A percentile compares a stretch with the other conserved stretches of the same genome.
phyloP scores from a whole-genome alignment of 2,888 invertebrate genomes.

The Leucophora obtusa region DNA sequence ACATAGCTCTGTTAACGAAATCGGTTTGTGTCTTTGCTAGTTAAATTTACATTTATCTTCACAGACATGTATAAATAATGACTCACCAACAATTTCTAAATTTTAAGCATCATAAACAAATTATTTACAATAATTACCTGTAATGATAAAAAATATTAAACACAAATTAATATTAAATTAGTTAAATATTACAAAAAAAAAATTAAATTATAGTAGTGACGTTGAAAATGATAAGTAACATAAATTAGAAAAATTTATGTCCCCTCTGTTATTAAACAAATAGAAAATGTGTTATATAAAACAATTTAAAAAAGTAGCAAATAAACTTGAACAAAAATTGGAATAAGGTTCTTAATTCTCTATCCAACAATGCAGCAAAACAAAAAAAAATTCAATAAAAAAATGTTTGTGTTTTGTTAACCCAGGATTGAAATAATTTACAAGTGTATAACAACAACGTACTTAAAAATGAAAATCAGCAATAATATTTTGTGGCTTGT shows the following conservation, averaged over 20 bases:
- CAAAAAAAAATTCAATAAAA: neutral
- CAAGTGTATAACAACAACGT: constrained; percentile 27
- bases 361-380: neutral
- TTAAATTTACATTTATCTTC: no score
- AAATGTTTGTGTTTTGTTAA: constrained; percentile 31
- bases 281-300: constrained; percentile 19
- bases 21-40: no score
- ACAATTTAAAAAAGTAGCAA: constrained; percentile 19
- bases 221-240: constrained; percentile 48
- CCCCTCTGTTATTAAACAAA: neutral
- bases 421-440: constrained; percentile 55
- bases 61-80: no score
- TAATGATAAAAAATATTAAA: constrained; percentile 22
- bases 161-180: constrained; percentile 18
- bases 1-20: no score
- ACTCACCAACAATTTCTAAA: constrained; percentile 30
- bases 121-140: constrained; percentile 36
- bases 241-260: constrained; percentile 15
- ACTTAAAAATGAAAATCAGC: neutral
- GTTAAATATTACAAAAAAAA: neutral
- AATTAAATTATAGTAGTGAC: constrained; percentile 24
- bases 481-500: constrained; percentile 20
- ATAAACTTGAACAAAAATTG: constrained; percentile 14
- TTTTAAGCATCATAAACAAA: constrained; percentile 7
- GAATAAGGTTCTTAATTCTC: constrained; percentile 34